Evolutionary conservation across 1,140 invertebrate species (phyloP), one percentile per base, ranked within the genome.

Genomic region (Halesus radiatus): DNA sequence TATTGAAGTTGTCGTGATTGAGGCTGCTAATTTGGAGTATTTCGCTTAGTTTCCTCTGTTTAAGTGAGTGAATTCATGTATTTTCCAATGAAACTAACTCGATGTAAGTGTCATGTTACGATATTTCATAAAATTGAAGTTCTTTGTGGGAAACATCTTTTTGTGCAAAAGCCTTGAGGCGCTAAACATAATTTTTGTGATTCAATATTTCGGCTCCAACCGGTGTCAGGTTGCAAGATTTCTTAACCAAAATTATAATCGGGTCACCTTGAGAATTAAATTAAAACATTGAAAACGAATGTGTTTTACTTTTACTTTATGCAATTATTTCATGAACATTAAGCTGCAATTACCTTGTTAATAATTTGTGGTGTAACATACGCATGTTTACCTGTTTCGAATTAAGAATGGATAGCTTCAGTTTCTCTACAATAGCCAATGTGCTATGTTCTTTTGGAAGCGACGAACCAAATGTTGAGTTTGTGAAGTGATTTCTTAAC

Each of bases 251-350:
- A 52, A 70, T 50, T 70, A 45, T 45, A 45, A 72, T 72, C 29
- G 23, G 70, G 70, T 74, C 53, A 74, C 70, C 70, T 74, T 74
- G 70, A 54, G 50, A 18, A 56, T 56, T 56, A 56, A 74, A 74
- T 74, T 54, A 54, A 26, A 54, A 26, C 18, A 54, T 54, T 29
- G 50, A 72, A 72, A 74, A 54, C 53, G 53, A 56, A 20, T 74
- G 22, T 54, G 50, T 54, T 29, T 32, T 18, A 74, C 70, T 74
- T 74, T 74, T 74, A 74, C 70, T 74, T 74, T 56, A 23, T 54
- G 50, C 70, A 74, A 72, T 72, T 45, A 23, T 64, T 50, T 74
- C 70, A 56, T 29, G 18, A 54, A 53, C 50, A 54, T 74, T 53
- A 53, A 54, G 32, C 23, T 18, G 23, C 26, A 74, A 54, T 56